phyloP scores from a whole-genome alignment of 1,140 invertebrate genomes.

The Bombus ignitus region DNA sequence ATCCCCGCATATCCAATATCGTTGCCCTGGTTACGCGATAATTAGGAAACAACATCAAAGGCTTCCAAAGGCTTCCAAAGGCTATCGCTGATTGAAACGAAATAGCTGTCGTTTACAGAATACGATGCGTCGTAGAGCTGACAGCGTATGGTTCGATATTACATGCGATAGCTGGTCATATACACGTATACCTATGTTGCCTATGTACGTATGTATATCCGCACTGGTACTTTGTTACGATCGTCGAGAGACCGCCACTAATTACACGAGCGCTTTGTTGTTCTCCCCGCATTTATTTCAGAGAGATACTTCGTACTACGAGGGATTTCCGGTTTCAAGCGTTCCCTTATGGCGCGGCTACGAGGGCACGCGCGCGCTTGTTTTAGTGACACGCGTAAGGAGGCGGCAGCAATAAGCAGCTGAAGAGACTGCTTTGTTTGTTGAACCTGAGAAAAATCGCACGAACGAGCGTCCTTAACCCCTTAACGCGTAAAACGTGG shows the following conservation, averaged over 20 bases:
- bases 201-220: neutral
- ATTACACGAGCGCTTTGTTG: conserved; percentile 26
- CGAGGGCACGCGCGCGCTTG: neutral
- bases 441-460: neutral
- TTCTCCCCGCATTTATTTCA: conserved; percentile 20
- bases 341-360: conserved; percentile 10
- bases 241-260: conserved; percentile 32
- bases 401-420: neutral
- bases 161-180: neutral
- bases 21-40: conserved; percentile 17
- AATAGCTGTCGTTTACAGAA: conserved; percentile 30
- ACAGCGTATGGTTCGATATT: conserved; percentile 4
- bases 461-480: neutral
- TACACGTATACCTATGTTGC: neutral
- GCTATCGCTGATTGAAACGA: conserved; percentile 35
- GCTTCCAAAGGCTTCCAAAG: neutral
- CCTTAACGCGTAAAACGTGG: neutral
- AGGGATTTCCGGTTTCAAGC: conserved; percentile 8
- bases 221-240: conserved; percentile 22
- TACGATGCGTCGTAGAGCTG: conserved; percentile 4
- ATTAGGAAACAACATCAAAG: conserved; percentile 26
- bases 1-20: conserved; percentile 16
- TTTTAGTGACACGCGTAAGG: conserved; percentile 11
- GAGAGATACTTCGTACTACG: conserved; percentile 14
- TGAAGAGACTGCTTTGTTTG: neutral